Evolutionary conservation across 2,113 vertebrate species (phyloP).

Genomic region (Lonchura striata): DNA sequence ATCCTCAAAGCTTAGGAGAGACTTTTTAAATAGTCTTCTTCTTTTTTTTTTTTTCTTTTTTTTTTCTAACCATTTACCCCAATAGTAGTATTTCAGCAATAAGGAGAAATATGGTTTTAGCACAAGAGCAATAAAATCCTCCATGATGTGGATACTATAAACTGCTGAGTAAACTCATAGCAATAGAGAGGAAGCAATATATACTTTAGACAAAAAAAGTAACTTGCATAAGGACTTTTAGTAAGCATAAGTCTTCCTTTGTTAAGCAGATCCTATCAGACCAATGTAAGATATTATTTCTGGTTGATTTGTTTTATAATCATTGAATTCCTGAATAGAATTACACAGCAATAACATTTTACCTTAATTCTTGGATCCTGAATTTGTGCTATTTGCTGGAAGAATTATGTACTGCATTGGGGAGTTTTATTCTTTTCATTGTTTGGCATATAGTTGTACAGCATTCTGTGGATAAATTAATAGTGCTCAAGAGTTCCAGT

Average conservation of each 20-base stretch:
- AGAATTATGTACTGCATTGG: neutral
- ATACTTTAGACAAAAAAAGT: neutral
- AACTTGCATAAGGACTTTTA: neutral
- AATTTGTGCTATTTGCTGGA: neutral
- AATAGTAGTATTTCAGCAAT: constrained; percentile 41
- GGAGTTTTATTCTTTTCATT: neutral
- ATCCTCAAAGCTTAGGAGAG: neutral
- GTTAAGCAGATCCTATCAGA: neutral
- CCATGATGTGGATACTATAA: neutral
- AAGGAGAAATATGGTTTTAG: neutral
- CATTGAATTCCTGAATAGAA: neutral
- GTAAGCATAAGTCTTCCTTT: constrained; percentile 26
- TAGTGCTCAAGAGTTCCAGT: neutral
- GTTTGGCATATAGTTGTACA: neutral
- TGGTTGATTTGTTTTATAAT: neutral
- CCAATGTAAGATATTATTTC: neutral
- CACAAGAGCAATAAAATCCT: constrained; percentile 55
- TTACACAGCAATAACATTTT: constrained; percentile 20
- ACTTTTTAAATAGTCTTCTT: neutral
- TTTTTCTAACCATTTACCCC: neutral
- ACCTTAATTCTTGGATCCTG: neutral
- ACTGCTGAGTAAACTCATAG: constrained; percentile 6
- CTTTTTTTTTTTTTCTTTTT: neutral
- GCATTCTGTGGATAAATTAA: neutral
- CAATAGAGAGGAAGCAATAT: constrained; percentile 57